Base-by-base conservation (phyloP, 2,797 vertebrate genomes). In the Sus cebifrons region DNA sequence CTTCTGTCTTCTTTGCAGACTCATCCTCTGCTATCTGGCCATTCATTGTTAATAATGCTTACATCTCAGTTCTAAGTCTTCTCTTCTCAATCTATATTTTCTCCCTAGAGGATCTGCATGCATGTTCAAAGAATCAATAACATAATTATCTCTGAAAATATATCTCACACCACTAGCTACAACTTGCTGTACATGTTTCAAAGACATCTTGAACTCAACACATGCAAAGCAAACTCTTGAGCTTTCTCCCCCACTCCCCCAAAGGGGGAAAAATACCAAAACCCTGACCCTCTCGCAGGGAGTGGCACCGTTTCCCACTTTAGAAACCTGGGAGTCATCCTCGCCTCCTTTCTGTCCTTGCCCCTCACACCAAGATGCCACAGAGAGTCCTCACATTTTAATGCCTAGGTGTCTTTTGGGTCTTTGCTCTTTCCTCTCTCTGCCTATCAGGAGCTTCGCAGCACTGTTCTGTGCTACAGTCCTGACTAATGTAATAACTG, bases 41-140 rank as follows among this genome's bases (percentile, higher is more conserved):
- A 81, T n/a, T 68, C 36, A 25, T 15, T 58, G 11, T 74, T 8
- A 65, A 56, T 71, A 32, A 82, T 29, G 20, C 17, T 75, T 88
- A 62, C 58, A 91, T 36, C n/a, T 71, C 67, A 77, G 2, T 71
- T 95, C 27, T 70, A 82, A 86, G 25, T 40, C 67, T 86, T 52
- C 29, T 75, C 13, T 44, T 89, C 21, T 75, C 49, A 27, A 13
- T 82, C 85, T 67, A 11, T 10, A 75, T 87, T 84, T 92, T 96
- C 86, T 82, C 65, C 82, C 10, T 29, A 21, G n/a, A 79, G 78
- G 3, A 71, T 36, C 36, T 79, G 52, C 23, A 75, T 64, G 17
- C 67, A 54, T 81, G 36, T 68, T n/a, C n/a, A 89, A 65, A 44
- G 49, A 85, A 23, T 82, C 68, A n/a, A 9, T 54, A 75, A 87